Conservation (phyloP, 2,797 vertebrate genomes). For the Pseudochirops corinnae region DNA sequence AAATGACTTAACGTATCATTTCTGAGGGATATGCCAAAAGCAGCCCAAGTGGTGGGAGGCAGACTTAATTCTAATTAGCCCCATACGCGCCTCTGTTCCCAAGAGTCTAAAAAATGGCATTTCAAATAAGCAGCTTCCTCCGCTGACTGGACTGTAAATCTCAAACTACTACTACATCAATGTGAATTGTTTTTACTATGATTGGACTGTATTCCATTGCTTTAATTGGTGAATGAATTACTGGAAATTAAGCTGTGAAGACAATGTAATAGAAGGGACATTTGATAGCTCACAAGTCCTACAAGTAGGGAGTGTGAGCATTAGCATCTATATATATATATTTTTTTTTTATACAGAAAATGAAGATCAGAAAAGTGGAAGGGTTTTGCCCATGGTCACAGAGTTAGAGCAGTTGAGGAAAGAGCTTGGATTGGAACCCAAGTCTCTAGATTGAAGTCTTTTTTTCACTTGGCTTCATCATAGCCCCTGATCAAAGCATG, state of each 20-base stretch:
- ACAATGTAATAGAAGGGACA: neutral
- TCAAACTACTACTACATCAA: neutral
- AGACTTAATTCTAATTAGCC: neutral
- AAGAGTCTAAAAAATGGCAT: neutral
- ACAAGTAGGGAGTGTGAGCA: neutral
- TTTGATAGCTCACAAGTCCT: neutral
- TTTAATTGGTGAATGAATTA: neutral
- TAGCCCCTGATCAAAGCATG: neutral
- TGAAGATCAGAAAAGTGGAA: neutral
- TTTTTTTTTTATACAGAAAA: neutral
- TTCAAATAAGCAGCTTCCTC: neutral
- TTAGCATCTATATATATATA: neutral
- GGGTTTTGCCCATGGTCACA: neutral
- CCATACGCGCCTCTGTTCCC: neutral
- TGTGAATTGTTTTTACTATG: neutral
- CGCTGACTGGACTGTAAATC: neutral
- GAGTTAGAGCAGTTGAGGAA: neutral
- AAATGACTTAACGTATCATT: neutral
- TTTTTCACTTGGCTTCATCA: neutral
- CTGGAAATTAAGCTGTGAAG: neutral
- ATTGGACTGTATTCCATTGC: neutral
- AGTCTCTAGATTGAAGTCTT: neutral
- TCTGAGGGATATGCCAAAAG: neutral
- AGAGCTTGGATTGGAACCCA: neutral
- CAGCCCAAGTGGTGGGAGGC: neutral